These are phyloP conservation scores for Philereme transversata DNA, from an alignment of 2,888 invertebrate species.

Conservation along the genomic window DNA sequence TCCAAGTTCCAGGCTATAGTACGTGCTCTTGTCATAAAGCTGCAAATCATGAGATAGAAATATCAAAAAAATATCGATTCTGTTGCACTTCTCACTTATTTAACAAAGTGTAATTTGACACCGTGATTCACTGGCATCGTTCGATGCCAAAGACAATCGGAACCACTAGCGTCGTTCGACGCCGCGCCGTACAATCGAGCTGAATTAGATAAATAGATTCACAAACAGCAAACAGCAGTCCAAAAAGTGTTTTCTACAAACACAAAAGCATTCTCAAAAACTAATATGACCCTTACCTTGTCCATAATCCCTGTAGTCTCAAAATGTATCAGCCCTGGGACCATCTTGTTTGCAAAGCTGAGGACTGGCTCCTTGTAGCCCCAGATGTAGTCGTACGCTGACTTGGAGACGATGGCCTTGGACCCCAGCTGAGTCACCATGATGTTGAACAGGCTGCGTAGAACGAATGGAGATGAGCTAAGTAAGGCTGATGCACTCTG, in stretches of 20 bases:
- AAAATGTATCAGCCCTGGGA: constrained; percentile 88
- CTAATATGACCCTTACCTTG: constrained; percentile 76
- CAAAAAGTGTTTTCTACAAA: no score
- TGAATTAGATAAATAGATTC: no score
- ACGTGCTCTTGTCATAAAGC: constrained; percentile 40
- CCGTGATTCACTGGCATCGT: no score
- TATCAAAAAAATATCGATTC: no score
- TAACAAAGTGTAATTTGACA: no score
- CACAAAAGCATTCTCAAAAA: background rate
- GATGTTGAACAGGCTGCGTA: constrained; percentile 84
- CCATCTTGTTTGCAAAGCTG: constrained; percentile 34
- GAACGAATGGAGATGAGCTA: constrained; percentile 77
- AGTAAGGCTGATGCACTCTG: constrained; percentile 71
- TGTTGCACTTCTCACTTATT: no score
- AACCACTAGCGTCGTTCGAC: no score
- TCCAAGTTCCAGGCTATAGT: constrained; percentile 42
- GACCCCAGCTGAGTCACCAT: constrained; percentile 82
- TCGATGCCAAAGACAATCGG: no score
- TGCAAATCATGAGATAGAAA: constrained; percentile 14
- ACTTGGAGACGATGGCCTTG: constrained; percentile 75
- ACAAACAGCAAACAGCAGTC: no score
- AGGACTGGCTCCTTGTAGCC: constrained; percentile 46
- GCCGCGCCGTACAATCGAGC: no score
- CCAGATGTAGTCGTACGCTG: constrained; percentile 45
- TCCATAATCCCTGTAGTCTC: constrained; percentile 89